Evolutionary conservation across 2,797 vertebrate species (phyloP), one percentile per base, ranked within the genome.

Genomic region (Ctenopoma multispine): DNA sequence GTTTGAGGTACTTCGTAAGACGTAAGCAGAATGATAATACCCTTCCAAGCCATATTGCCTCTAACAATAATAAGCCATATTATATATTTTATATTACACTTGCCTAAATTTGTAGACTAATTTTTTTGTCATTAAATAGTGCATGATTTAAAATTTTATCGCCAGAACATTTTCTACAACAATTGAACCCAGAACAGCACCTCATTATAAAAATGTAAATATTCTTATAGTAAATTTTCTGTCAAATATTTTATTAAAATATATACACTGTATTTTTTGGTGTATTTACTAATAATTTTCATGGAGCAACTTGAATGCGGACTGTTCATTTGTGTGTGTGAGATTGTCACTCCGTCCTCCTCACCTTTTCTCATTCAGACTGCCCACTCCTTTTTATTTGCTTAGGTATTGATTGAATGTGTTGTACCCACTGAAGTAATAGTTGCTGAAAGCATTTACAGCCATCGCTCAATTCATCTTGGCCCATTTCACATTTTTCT

Each of bases 401-500:
- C 91, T 90, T 83, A 81, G 88, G 74, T 94, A 94, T 94, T 94
- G 94, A 95, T 94, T 93, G 85, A 90, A 90, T 89, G 87, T 86
- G 88, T 87, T 91, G 84, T 87, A 91, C 87, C 87, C 92, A 88
- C 89, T 91, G 90, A 94, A 92, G 93, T 93, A 93, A 94, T 93
- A 93, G 89, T 93, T 93, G 90, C 91, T 95, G 91, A 95, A 92
- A 94, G 92, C 92, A 92, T 93, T 93, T 92, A 90, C 87, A 89
- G 92, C 90, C 90, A 80, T 89, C 87, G 79, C 86, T 94, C 88
- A 92, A 87, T 92, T 92, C 82, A 77, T 73, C 76, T 72, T 17
- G 57, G 71, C 71, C 77, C 62, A 50, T 77, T 89, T 82, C 74
- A 51, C 67, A 75, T 82, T 64, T 63, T 79, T 87, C 69, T 43